Base-by-base conservation (phyloP, 2,888 invertebrate species). In the Acanthococcus lagerstroemiae region DNA sequence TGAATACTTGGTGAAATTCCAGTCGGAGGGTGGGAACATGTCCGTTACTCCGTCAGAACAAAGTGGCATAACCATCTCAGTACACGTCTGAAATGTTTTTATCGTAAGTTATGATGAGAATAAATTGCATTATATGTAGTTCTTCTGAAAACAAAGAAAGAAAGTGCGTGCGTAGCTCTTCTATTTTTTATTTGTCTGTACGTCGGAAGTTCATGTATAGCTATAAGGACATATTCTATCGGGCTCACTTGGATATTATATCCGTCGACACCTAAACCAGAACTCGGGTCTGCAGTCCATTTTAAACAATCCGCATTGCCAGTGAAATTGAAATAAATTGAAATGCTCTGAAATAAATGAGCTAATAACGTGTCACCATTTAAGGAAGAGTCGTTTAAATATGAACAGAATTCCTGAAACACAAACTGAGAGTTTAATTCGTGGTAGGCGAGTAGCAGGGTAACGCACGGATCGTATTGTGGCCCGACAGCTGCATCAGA, bases 31-130 rank as follows among this genome's bases (percentile, higher is more conserved):
- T 73, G 88, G 88, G 75, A 94, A 95, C 88, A 97, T 93, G 73
- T 91, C 92, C 9, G 81, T 78, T 1, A 79, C 76, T 46, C 87
- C 89, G 70, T 84, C 83, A 7, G 84, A 78, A 76, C 96, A 96
- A 80, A 89, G 85, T 0, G 96, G 96, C 91, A 95, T 94, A 68
- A 95, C 87, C 89, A 97, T 94, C 77, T 99, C 96, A 24, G 94
- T 93, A 74, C 97, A 97, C 0, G 88, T 82, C 87, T 93, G 50
- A n/a, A n/a, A n/a, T n/a, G n/a, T n/a, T n/a, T n/a, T n/a, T n/a
- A n/a, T n/a, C n/a, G n/a, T n/a, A n/a, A n/a, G n/a, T n/a, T n/a
- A n/a, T n/a, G n/a, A n/a, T n/a, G n/a, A n/a, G n/a, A n/a, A n/a
- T n/a, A n/a, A n/a, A n/a, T n/a, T n/a, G n/a, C n/a, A n/a, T n/a